A percentile compares a stretch with the other conserved stretches of the same genome.
phyloP scores from a whole-genome alignment of 1,140 invertebrate genomes.

The Diachasmimorpha longicaudata region DNA sequence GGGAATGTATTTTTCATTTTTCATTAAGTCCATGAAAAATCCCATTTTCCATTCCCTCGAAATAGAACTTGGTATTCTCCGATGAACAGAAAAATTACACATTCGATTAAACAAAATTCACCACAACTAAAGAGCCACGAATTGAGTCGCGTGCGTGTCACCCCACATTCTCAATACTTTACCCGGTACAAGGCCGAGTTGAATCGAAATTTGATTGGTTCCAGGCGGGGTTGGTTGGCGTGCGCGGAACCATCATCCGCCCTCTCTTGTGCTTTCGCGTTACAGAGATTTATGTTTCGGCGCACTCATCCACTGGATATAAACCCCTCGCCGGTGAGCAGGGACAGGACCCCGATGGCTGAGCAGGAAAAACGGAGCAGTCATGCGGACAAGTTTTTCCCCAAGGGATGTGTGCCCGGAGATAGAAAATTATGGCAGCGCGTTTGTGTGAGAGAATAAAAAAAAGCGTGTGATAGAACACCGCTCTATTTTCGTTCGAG shows the following conservation, averaged over 20 bases:
- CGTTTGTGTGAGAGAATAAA: conserved; percentile 21
- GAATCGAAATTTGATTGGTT: conserved; percentile 56
- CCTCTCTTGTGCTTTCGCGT: conserved; percentile 22
- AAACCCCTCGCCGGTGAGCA: neutral
- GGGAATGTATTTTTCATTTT: neutral
- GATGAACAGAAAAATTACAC: neutral
- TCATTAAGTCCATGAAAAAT: too few relatives aligned
- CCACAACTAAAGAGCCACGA: conserved; percentile 1
- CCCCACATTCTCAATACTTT: neutral
- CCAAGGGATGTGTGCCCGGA: conserved; percentile 4
- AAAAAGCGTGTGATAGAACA: conserved; percentile 31
- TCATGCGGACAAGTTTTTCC: conserved; percentile 25
- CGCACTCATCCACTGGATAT: conserved; percentile 13
- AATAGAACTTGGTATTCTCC: too few relatives aligned
- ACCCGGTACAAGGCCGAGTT: neutral
- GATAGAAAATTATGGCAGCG: conserved; percentile 17
- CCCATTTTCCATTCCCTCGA: too few relatives aligned
- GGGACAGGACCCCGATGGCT: neutral
- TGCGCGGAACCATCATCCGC: conserved; percentile 28
- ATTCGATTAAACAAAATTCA: neutral
- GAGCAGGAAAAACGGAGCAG: conserved; percentile 5
- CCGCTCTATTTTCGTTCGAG: conserved; percentile 53
- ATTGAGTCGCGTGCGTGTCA: conserved; percentile 16
- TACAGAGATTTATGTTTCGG: conserved; percentile 55
- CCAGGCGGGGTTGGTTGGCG: conserved; percentile 34